Evolutionary conservation across 1,140 invertebrate genomes (phyloP).

Genomic region (Metaphire vulgaris): DNA sequence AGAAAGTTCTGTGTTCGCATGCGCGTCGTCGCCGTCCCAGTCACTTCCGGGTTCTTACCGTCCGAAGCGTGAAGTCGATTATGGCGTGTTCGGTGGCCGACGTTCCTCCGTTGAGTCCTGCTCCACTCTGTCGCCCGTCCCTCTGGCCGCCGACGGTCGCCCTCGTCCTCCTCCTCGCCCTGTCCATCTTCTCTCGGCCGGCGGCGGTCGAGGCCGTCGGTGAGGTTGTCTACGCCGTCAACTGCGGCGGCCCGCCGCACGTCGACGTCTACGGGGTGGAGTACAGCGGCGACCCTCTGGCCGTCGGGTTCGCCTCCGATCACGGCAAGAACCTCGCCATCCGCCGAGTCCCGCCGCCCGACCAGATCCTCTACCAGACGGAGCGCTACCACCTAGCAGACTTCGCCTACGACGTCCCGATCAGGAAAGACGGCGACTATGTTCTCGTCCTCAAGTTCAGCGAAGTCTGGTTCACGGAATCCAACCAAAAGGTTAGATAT

Average conservation of each 20-base stretch:
- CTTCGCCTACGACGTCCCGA: slow-evolving; percentile 50
- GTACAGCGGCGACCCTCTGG: slow-evolving; percentile 43
- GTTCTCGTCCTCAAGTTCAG: slow-evolving; percentile 52
- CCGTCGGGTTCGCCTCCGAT: slow-evolving; percentile 46
- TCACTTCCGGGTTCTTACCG: too few species aligned
- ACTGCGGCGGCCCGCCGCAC: slow-evolving; percentile 48
- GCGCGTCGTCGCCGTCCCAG: too few species aligned
- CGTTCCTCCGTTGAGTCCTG: too few species aligned
- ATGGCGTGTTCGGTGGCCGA: too few species aligned
- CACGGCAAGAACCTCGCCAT: slow-evolving; percentile 50
- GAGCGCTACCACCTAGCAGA: slow-evolving; percentile 49
- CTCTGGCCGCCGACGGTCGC: too few species aligned
- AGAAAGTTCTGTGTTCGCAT: too few species aligned
- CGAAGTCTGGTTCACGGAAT: slow-evolving; percentile 52
- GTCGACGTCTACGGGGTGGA: slow-evolving; percentile 48
- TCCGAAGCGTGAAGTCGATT: too few species aligned
- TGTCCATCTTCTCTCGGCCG: too few species aligned
- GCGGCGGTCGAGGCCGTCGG: slow-evolving; percentile 35
- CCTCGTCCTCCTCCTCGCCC: too few species aligned
- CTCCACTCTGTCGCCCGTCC: too few species aligned
- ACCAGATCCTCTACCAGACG: slow-evolving; percentile 51
- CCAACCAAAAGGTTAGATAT: slow-evolving; percentile 49
- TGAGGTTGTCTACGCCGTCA: slow-evolving; percentile 50
- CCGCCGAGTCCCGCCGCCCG: slow-evolving; percentile 46
- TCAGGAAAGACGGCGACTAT: slow-evolving; percentile 49